phyloP scores from a whole-genome alignment of 2,113 vertebrate genomes.

The Agelaius tricolor region DNA sequence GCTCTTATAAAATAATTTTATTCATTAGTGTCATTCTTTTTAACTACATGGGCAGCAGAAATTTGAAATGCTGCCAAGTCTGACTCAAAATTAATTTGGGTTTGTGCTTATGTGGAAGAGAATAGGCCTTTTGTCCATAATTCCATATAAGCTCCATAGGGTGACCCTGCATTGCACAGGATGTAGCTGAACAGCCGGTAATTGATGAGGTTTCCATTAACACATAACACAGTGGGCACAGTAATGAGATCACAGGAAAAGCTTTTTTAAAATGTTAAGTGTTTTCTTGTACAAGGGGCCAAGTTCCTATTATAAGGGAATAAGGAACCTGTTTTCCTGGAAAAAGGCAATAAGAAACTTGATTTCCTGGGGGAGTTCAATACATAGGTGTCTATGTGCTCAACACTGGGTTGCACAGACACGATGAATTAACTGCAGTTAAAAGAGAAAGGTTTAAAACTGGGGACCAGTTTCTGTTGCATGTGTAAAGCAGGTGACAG shows the following conservation, averaged over 20 bases:
- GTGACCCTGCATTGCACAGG: constrained; percentile 37
- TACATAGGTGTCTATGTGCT: neutral
- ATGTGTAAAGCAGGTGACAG: neutral
- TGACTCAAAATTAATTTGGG: constrained; percentile 47
- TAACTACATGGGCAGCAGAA: neutral
- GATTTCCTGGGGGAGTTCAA: neutral
- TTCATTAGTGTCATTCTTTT: constrained; percentile 26
- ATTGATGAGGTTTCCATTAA: constrained; percentile 60
- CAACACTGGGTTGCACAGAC: neutral
- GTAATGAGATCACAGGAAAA: constrained; percentile 45
- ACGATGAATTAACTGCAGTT: neutral
- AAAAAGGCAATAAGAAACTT: neutral
- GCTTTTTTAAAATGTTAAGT: neutral
- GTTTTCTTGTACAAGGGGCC: neutral
- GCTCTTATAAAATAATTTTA: constrained; percentile 15
- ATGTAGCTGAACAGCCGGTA: constrained; percentile 27
- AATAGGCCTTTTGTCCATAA: constrained; percentile 42
- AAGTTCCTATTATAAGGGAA: neutral
- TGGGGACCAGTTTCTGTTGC: neutral
- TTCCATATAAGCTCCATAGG: constrained; percentile 22
- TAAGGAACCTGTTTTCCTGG: neutral
- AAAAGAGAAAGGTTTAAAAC: neutral
- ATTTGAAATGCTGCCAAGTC: constrained; percentile 42
- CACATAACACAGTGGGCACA: neutral
- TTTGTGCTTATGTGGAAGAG: constrained; percentile 13